Base-by-base conservation (phyloP, 2,888 invertebrate species). In the Corythucha ciliata region DNA sequence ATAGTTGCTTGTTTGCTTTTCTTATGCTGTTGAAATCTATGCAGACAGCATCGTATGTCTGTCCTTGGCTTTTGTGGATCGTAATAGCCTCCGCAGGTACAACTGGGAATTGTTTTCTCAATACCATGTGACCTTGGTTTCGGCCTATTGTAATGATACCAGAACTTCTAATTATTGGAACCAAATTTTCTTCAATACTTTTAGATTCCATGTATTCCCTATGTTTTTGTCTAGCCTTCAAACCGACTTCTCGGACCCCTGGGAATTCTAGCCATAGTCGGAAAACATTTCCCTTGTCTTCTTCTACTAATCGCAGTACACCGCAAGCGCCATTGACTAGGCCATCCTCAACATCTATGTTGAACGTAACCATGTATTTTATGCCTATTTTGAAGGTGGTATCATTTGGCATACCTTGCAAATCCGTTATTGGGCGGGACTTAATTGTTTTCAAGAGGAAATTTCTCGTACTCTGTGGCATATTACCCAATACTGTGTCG, bases 301-400 rank as follows among this genome's bases (percentile, higher is more conserved):
- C 41, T 8, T 33, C 40, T 24, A 51, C 25, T 21, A 18, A n/a
- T 20, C 12, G 16, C 42, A 59, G 32, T 8, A 39, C 27, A 5
- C 55, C 58, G 49, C 48, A 55, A 14, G 59, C 60, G 20, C 58
- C 63, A 58, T 61, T 62, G 7, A 62, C 60, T 8, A 62, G 42
- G 7, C 61, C 61, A 49, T 62, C 61, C 7, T 27, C 20, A 20
- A 54, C 53, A 51, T 61, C 52, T 18, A 59, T 54, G 39, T 62
- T 62, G 1, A 47, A 42, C 10, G 52, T 53, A 6, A 62, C 25
- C 61, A 62, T 61, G 42, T 62, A 60, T 39, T 60, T 54, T 33
- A 61, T 58, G 21, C 53, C 57, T 22, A 62, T 45, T 58, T 63
- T 59, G 12, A 64, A 51, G n/a, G n/a, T n/a, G n/a, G n/a, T n/a